phyloP scores from a whole-genome alignment of 2,113 vertebrate species.

The Xiphorhynchus elegans region DNA sequence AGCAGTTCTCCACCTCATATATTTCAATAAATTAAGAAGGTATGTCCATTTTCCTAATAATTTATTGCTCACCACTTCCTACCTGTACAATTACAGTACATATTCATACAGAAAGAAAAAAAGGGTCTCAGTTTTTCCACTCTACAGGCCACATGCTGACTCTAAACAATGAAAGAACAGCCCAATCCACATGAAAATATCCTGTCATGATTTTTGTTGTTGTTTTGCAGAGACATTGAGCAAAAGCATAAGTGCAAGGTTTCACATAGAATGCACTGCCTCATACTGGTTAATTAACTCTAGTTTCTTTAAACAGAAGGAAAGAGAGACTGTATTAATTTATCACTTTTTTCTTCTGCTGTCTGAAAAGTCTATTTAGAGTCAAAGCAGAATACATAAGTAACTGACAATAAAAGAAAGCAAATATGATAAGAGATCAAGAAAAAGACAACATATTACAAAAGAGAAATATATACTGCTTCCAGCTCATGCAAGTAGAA shows the following conservation, averaged over 20 bases:
- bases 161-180: background rate
- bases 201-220: background rate
- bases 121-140: background rate
- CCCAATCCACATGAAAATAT: background rate
- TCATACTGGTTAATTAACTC: background rate
- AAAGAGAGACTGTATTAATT: background rate
- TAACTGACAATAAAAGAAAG: background rate
- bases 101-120: background rate
- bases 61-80: background rate
- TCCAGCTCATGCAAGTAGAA: background rate
- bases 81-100: background rate
- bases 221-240: background rate
- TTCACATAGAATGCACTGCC: background rate
- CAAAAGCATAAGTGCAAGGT: background rate
- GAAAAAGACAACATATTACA: background rate
- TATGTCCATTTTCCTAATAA: background rate
- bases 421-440: background rate
- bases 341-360: background rate
- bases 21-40: background rate
- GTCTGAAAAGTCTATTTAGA: background rate
- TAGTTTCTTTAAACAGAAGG: background rate
- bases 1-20: background rate
- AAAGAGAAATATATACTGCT: background rate
- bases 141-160: background rate
- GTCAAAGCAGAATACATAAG: background rate